phyloP scores from a whole-genome alignment of 2,797 vertebrate species.

The Balearica regulorum region DNA sequence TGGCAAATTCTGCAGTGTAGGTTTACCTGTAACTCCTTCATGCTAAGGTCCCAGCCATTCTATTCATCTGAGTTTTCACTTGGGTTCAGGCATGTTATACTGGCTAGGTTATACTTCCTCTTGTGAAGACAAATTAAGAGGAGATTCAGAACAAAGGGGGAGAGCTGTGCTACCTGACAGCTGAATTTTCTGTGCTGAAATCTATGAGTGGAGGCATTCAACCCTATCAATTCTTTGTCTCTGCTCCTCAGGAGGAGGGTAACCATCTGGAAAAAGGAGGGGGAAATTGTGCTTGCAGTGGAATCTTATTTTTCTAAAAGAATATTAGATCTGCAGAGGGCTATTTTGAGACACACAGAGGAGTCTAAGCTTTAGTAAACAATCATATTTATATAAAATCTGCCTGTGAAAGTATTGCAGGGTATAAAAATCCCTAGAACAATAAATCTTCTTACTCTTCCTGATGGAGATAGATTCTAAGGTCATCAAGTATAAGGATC shows the following conservation, averaged over 20 bases:
- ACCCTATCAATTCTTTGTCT: not conserved
- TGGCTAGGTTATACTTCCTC: not conserved
- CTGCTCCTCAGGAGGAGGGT: not conserved
- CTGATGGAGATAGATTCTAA: constrained; percentile 45
- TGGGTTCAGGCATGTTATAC: not conserved
- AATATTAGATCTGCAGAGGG: not conserved
- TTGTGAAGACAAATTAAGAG: constrained; percentile 11
- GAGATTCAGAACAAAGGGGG: not conserved
- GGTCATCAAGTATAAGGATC: constrained; percentile 41
- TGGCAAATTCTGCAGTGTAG: not conserved
- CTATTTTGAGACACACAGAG: not conserved
- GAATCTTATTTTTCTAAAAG: constrained; percentile 14
- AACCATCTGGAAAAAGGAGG: not conserved
- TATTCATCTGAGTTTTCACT: not conserved
- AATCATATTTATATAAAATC: constrained; percentile 30
- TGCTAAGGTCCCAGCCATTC: not conserved
- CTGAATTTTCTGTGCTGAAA: constrained; percentile 20
- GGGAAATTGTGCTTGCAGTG: not conserved
- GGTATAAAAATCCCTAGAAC: constrained; percentile 26
- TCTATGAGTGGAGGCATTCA: not conserved
- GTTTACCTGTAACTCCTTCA: not conserved
- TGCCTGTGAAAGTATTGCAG: constrained; percentile 14
- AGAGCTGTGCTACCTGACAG: not conserved
- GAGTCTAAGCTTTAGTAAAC: constrained; percentile 20
- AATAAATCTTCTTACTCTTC: constrained; percentile 55